Conservation (phyloP, 2,888 invertebrate species). For the Heliconius ethilla region DNA sequence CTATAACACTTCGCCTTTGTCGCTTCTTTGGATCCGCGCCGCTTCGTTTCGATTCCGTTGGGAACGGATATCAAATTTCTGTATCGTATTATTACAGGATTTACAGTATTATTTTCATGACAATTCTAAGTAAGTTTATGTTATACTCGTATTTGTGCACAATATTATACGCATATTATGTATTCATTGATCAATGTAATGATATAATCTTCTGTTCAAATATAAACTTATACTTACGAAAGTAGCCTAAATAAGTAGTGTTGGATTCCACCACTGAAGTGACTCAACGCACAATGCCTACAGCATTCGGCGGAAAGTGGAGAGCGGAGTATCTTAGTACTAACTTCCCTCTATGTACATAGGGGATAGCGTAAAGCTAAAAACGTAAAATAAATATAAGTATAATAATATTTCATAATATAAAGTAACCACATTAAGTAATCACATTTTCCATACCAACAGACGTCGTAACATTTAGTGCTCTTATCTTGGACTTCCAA, state of each 20-base stretch:
- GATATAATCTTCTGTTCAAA: too few species aligned
- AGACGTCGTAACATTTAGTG: background rate
- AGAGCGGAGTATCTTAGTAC: too few species aligned
- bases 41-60: background rate
- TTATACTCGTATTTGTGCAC: background rate
- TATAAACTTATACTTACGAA: too few species aligned
- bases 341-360: too few species aligned
- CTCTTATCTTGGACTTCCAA: background rate
- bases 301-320: too few species aligned
- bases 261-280: too few species aligned
- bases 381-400: background rate
- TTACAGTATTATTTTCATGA: background rate
- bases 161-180: background rate
- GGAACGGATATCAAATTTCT: background rate
- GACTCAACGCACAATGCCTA: too few species aligned
- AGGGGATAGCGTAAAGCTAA: background rate
- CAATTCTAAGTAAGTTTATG: background rate
- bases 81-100: background rate
- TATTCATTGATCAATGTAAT: background rate
- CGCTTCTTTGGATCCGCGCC: background rate
- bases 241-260: too few species aligned
- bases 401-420: background rate
- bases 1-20: background rate
- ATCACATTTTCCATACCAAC: background rate
- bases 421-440: background rate